Evolutionary conservation across 2,797 vertebrate species (phyloP).

Genomic region (Erethizon dorsatum): DNA sequence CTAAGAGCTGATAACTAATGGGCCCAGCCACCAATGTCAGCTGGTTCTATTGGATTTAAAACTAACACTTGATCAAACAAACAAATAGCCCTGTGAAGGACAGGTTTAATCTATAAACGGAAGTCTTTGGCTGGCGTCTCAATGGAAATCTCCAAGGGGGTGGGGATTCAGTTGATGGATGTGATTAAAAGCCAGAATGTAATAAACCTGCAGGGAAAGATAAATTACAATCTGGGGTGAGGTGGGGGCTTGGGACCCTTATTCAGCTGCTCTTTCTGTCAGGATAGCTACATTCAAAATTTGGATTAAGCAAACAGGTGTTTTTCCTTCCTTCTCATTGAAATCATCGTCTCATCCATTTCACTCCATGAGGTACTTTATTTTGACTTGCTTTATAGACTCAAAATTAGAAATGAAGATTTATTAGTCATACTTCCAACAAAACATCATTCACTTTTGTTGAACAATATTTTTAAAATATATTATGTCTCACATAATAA

Average conservation of each 20-base stretch:
- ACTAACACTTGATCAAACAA: not conserved
- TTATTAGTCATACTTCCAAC: constrained; percentile 50
- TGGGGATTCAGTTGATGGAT: not conserved
- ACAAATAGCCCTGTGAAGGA: not conserved
- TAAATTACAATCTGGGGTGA: not conserved
- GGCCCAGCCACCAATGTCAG: not conserved
- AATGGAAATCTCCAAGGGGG: not conserved
- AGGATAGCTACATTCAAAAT: constrained; percentile 17
- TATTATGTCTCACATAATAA: constrained; percentile 53
- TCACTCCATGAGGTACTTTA: not conserved
- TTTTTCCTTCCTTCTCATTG: not conserved
- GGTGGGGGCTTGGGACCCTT: not conserved
- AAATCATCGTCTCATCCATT: not conserved
- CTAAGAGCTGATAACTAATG: not conserved
- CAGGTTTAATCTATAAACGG: not conserved
- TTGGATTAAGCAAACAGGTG: not conserved
- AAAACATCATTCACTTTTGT: constrained; percentile 57
- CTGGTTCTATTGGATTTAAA: constrained; percentile 48
- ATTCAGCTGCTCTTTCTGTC: not conserved
- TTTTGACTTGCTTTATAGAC: constrained; percentile 61
- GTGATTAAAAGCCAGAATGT: constrained; percentile 21
- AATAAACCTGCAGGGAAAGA: constrained; percentile 13
- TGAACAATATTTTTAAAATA: constrained; percentile 56
- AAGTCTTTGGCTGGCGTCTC: constrained; percentile 5
- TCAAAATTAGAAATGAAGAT: constrained; percentile 33